Base-by-base conservation (phyloP, 2,113 vertebrate genomes). In the Sebastes schlegelii region DNA sequence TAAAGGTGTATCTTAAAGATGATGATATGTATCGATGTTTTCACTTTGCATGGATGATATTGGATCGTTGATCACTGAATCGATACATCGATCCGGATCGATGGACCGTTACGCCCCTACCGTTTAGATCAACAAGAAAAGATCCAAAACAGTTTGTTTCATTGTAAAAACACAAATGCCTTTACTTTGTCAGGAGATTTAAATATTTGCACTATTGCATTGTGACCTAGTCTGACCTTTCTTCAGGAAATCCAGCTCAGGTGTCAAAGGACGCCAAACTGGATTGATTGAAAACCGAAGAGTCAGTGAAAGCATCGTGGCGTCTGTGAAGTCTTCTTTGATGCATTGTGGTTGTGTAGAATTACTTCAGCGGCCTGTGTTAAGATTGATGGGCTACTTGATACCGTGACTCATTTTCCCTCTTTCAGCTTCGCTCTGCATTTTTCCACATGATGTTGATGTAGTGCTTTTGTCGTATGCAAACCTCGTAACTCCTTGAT, bases 381-480 rank as follows among this genome's bases (percentile, higher is more conserved):
- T 61, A 40, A 65, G 87, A 87, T 81, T 91, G 84, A 90, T 89
- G 83, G 80, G 54, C 46, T 6, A 64, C 73, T 76, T 77, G 74
- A 88, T 84, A 45, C 57, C 1, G 16, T 6, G 51, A 68, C 79
- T 88, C 82, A 60, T 82, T 89, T 76, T 76, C 40, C 51, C 52
- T 23, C 11, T 83, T 84, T 87, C 64, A 81, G 78, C 79, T 85
- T 82, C 40, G 70, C 84, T 90, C 80, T 57, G 82, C 80, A 86
- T 82, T 87, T 34, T 89, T 80, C 80, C 79, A 55, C 70, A 21
- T 95, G 94, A 95, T 94, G 95, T 82, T 96, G 94, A 96, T 95
- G 94, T 93, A 94, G 6, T 93, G 92, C 94, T 55, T 8, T 16
- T 68, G 49, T 21, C 71, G 12, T 49, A 95, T 91, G 95, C 95